Percentiles rank a stretch among this genome's conserved stretches.
These are phyloP conservation scores for Hypanus sabinus DNA, from an alignment of 2,113 vertebrate genomes.

Conservation along the genomic window DNA sequence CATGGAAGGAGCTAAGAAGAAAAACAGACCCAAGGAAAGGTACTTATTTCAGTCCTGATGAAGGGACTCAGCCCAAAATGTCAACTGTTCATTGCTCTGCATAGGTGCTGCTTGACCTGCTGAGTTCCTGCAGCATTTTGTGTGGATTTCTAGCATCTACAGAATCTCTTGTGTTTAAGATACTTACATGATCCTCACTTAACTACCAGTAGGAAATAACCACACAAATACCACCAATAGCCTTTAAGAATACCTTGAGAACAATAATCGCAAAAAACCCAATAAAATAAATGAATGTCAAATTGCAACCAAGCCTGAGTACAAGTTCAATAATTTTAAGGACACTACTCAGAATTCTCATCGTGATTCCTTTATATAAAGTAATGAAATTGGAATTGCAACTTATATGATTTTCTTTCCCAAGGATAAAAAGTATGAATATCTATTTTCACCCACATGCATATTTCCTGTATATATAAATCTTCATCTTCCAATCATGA, in stretches of 20 bases:
- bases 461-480: background rate
- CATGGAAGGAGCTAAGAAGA: background rate
- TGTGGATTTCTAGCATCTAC: no score
- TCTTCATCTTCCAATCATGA: background rate
- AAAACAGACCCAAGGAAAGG: background rate
- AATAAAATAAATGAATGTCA: background rate
- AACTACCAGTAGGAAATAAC: background rate
- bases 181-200: background rate
- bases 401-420: constrained; percentile 7
- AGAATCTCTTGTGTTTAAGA: background rate
- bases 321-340: background rate
- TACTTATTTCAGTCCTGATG: background rate
- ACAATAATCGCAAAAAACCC: background rate
- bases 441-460: background rate
- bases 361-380: background rate
- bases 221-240: background rate
- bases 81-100: no score
- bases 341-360: background rate
- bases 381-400: background rate
- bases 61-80: no score
- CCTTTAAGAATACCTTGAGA: background rate
- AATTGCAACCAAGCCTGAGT: background rate
- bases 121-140: no score
- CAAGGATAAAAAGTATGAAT: background rate
- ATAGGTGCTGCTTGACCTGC: no score